Percentiles rank a stretch among this genome's conserved stretches.
Conservation (phyloP, 2,797 vertebrate genomes). For the Setipinna tenuifilis region DNA sequence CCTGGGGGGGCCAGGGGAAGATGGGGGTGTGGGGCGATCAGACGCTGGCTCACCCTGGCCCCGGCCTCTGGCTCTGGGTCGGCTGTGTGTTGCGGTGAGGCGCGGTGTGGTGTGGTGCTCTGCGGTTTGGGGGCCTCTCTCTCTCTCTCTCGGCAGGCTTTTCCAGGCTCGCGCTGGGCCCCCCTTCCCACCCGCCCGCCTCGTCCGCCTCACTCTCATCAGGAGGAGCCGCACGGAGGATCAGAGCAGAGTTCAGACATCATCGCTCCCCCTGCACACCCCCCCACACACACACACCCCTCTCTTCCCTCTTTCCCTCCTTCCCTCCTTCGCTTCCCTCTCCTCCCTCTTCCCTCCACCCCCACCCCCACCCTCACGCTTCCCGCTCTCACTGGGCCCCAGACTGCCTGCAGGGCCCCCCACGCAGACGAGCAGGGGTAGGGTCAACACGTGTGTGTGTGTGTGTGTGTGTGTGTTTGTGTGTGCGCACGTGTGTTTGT, state of each 20-base stretch:
- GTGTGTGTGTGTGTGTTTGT: constrained; percentile 34
- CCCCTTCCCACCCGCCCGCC: constrained; percentile 22
- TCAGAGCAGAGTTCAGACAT: constrained; percentile 73
- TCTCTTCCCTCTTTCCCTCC: constrained; percentile 54
- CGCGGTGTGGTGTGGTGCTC: no score
- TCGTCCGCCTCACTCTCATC: constrained; percentile 69
- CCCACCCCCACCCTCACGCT: background rate
- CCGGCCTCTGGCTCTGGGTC: constrained; percentile 61
- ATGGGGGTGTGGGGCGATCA: constrained; percentile 50
- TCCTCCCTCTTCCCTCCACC: background rate
- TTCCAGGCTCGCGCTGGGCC: constrained; percentile 38
- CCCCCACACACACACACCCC: background rate
- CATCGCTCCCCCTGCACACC: constrained; percentile 54
- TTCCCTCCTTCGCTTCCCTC: constrained; percentile 63
- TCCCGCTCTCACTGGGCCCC: constrained; percentile 61
- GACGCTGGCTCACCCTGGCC: constrained; percentile 64
- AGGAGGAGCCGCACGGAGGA: constrained; percentile 65
- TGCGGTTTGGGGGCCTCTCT: no score
- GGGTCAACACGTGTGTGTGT: constrained; percentile 64
- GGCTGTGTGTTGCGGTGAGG: background rate
- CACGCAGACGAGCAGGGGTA: constrained; percentile 74
- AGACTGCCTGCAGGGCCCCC: constrained; percentile 78
- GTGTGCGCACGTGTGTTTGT: background rate
- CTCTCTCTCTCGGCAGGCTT: background rate
- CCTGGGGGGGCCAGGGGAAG: constrained; percentile 56